A percentile compares a stretch with the other conserved stretches of the same genome.
Conservation (phyloP, 2,888 invertebrate species). For the Caenorhabditis angaria region DNA sequence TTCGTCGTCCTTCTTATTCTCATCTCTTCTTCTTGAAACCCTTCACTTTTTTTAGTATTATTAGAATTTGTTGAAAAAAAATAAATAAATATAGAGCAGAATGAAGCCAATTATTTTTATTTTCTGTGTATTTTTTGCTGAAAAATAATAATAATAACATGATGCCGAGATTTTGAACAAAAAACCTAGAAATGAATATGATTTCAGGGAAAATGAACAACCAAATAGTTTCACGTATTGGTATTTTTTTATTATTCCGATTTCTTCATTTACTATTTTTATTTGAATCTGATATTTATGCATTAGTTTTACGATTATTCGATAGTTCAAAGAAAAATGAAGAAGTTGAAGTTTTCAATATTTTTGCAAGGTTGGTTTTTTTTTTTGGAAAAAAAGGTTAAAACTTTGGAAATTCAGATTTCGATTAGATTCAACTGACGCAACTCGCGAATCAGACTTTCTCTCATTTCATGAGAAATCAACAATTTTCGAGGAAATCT, state of each 20-base stretch:
- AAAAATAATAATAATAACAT: not conserved
- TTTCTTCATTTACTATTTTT: slow-evolving; percentile 25
- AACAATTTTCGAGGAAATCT: slow-evolving; percentile 34
- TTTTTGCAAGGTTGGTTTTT: slow-evolving; percentile 41
- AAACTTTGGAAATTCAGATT: slow-evolving; percentile 12
- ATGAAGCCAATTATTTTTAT: slow-evolving; percentile 3
- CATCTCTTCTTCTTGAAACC: not conserved
- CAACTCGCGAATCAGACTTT: slow-evolving; percentile 25
- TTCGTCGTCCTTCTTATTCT: not conserved
- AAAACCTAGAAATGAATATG: no score
- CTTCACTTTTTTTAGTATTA: not conserved
- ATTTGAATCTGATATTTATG: slow-evolving; percentile 40
- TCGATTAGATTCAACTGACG: slow-evolving; percentile 27
- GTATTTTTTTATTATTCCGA: slow-evolving; percentile 30
- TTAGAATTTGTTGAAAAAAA: not conserved
- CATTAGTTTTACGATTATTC: slow-evolving; percentile 24
- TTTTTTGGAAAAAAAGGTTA: not conserved
- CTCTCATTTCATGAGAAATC: slow-evolving; percentile 23
- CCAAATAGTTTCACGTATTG: slow-evolving; percentile 15
- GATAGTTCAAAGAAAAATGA: slow-evolving; percentile 15
- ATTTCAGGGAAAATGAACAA: slow-evolving; percentile 16
- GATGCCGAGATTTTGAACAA: no score
- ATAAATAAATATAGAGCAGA: no score
- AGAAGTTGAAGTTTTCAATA: slow-evolving; percentile 40
- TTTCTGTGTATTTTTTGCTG: not conserved